A percentile compares a stretch with the other conserved stretches of the same genome.
Conservation (phyloP, 2,888 invertebrate species). For the Temnothorax unifasciatus region DNA sequence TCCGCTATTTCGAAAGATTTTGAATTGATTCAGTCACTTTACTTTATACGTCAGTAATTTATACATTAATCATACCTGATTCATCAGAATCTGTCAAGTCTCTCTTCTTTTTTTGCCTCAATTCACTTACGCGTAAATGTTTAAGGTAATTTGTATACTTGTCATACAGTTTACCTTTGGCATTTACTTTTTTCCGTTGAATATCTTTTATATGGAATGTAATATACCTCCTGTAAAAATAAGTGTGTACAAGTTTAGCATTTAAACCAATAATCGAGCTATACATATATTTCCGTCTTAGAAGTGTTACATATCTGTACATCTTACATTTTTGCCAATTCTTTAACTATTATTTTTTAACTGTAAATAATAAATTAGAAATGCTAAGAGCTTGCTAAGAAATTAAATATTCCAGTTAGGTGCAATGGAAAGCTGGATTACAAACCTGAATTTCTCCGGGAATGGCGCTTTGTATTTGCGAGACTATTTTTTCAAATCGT, state of each 20-base stretch:
- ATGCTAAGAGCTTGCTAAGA: neutral
- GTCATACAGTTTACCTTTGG: neutral
- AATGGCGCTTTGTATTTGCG: neutral
- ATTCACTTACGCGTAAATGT: neutral
- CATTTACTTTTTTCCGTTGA: neutral
- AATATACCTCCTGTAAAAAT: neutral
- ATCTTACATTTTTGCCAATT: neutral
- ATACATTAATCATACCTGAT: neutral
- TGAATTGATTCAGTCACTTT: neutral
- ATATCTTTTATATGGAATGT: neutral
- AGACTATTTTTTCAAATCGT: neutral
- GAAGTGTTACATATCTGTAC: neutral
- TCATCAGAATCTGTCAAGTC: neutral
- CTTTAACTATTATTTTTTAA: neutral
- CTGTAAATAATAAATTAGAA: neutral
- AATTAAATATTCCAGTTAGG: neutral
- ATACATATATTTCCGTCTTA: neutral
- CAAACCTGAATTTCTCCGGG: neutral
- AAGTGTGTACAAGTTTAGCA: neutral
- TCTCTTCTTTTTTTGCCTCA: neutral
- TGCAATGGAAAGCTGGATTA: neutral
- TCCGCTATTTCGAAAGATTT: neutral
- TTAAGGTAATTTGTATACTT: neutral
- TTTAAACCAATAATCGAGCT: neutral
- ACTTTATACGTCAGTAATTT: neutral